Evolutionary conservation across 2,113 vertebrate species (phyloP).

Genomic region (Notechis scutatus): DNA sequence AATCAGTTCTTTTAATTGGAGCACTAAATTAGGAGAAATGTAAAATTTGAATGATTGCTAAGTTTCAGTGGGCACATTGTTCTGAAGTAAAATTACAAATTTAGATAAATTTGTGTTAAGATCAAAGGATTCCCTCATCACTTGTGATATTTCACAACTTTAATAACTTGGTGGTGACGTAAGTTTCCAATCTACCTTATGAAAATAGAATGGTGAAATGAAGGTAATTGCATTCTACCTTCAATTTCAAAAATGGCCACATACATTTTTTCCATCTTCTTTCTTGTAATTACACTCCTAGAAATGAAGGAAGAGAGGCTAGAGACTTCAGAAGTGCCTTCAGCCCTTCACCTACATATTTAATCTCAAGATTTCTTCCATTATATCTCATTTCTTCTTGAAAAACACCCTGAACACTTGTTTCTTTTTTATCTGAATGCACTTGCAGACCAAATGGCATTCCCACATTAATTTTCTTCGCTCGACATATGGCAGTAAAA

Average conservation of each 20-base stretch:
- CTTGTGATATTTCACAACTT: background rate
- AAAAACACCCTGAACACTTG: constrained; percentile 24
- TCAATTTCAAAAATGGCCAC: background rate
- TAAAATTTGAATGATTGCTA: background rate
- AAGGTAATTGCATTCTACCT: constrained; percentile 8
- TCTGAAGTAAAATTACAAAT: background rate
- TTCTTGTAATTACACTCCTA: background rate
- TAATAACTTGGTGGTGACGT: background rate
- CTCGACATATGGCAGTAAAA: constrained; percentile 39
- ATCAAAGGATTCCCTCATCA: background rate
- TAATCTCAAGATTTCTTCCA: constrained; percentile 7
- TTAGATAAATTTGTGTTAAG: background rate
- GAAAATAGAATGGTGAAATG: background rate
- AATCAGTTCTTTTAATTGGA: background rate
- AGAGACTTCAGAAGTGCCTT: constrained; percentile 32
- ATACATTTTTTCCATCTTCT: too few species aligned
- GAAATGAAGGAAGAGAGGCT: constrained; percentile 3
- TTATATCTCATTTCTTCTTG: constrained; percentile 15
- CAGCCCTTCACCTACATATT: constrained; percentile 12
- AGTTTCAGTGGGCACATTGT: background rate
- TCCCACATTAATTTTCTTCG: constrained; percentile 30
- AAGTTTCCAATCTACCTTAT: background rate
- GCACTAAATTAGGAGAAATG: background rate
- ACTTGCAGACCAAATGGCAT: constrained; percentile 32
- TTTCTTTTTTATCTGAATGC: constrained; percentile 16